Base-by-base conservation (phyloP, 2,797 vertebrate species). In the Hoplostethus atlanticus region DNA sequence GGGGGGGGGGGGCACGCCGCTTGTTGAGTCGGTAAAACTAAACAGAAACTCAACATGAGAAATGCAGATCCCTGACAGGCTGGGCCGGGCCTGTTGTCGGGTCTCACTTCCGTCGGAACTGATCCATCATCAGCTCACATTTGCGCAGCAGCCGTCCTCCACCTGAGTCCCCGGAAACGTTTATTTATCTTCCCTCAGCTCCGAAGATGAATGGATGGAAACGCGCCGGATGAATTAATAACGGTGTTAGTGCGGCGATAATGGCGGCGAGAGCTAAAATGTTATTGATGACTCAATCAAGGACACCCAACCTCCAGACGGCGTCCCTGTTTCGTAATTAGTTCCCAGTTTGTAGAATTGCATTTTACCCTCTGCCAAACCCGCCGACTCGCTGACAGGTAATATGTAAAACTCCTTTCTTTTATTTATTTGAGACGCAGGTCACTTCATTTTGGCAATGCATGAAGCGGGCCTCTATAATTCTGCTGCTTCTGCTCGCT, bases 261-360 rank as follows among this genome's bases (percentile, higher is more conserved):
- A 90, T 88, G 77, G 83, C 56, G 17, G 69, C 46, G 31, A 30
- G 68, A 68, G 82, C 79, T 83, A 84, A 89, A 91, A 76, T 62
- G 58, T 92, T 93, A 94, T 92, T 90, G 87, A 94, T 93, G 90
- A 90, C 87, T 91, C 82, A 87, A 84, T 93, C 89, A 89, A 68
- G 60, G 72, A 58, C 3, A 13, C 61, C 66, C 72, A 79, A 79
- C 78, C 66, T 81, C 69, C 30, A 83, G 74, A 73, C 65, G 66
- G 72, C 38, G 2, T 69, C 6, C 38, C 76, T 81, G 70, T 81
- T 86, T 86, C 12, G 1, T 88, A 91, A 93, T 93, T 87, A 87
- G 79, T 85, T 78, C 63, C 48, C 44, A 51, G 63, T 87, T 87
- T 79, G 74, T 76, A 60, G 79, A 83, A 85, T 77, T 68, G 30